These are phyloP conservation scores for Hylaeus volcanicus DNA, from an alignment of 1,140 invertebrate species.

Conservation along the genomic window DNA sequence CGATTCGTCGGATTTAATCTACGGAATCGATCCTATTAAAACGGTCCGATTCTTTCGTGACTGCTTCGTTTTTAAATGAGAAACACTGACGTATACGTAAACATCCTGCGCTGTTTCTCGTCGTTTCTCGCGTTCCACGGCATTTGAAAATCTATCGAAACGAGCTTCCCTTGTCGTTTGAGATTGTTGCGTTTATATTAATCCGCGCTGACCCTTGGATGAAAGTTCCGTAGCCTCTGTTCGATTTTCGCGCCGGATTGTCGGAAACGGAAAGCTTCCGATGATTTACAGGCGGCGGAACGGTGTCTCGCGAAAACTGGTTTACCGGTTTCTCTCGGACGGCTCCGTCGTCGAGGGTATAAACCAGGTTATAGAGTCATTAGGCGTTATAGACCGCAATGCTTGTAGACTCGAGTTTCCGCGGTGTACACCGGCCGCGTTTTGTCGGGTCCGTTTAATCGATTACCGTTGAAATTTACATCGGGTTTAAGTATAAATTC, in stretches of 20 bases:
- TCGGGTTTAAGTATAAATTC: constrained; percentile 5
- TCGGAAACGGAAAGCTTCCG: background rate
- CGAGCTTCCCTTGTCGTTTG: background rate
- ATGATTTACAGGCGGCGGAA: constrained; percentile 16
- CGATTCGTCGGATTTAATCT: background rate
- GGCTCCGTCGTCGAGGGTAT: constrained; percentile 14
- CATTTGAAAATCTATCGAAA: background rate
- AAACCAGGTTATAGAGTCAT: constrained; percentile 59
- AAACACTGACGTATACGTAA: no score
- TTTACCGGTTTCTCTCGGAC: constrained; percentile 40
- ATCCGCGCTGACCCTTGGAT: background rate
- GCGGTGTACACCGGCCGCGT: constrained; percentile 2
- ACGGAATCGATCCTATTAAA: background rate
- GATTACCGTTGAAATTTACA: constrained; percentile 60
- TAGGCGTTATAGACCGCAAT: constrained; percentile 39
- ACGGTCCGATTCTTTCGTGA: no score
- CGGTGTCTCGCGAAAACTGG: constrained; percentile 14
- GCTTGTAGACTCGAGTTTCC: constrained; percentile 18
- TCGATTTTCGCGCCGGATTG: background rate
- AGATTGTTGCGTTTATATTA: constrained; percentile 3
- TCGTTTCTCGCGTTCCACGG: background rate
- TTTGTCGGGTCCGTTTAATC: constrained; percentile 53
- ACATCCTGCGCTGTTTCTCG: background rate
- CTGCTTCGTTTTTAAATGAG: no score
- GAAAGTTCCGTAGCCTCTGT: background rate